Evolutionary conservation across 2,113 vertebrate genomes (phyloP).

Genomic region (Hoplias malabaricus): DNA sequence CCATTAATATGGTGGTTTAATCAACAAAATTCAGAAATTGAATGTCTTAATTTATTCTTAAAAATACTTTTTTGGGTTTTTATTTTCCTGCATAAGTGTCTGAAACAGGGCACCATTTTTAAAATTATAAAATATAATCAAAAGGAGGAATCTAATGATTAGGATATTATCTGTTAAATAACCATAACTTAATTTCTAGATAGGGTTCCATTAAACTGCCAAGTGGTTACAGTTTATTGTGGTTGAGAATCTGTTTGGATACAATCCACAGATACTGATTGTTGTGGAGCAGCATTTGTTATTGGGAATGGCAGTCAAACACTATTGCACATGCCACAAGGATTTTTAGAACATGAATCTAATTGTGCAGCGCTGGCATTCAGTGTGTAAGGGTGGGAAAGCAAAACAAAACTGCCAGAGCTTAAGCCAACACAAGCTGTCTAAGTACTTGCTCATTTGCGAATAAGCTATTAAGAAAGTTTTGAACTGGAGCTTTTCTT

Average conservation of each 20-base stretch:
- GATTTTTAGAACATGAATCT: slow-evolving; percentile 25
- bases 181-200: neutral
- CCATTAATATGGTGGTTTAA: neutral
- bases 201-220: neutral
- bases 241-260: no score
- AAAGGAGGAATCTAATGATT: no score
- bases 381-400: neutral
- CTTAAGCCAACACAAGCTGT: neutral
- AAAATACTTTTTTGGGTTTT: no score
- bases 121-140: no score
- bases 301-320: slow-evolving; percentile 24
- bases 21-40: neutral
- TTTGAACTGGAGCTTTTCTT: neutral
- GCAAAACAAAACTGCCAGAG: neutral
- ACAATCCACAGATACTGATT: no score
- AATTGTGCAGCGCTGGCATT: slow-evolving; percentile 16
- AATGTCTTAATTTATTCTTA: no score
- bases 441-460: neutral
- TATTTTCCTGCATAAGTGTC: no score
- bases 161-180: neutral
- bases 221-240: neutral
- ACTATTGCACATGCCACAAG: neutral
- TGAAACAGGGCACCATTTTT: no score
- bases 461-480: neutral
- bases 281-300: slow-evolving; percentile 7